Conservation (phyloP, 1,140 invertebrate species). For the Babylonia areolata region DNA sequence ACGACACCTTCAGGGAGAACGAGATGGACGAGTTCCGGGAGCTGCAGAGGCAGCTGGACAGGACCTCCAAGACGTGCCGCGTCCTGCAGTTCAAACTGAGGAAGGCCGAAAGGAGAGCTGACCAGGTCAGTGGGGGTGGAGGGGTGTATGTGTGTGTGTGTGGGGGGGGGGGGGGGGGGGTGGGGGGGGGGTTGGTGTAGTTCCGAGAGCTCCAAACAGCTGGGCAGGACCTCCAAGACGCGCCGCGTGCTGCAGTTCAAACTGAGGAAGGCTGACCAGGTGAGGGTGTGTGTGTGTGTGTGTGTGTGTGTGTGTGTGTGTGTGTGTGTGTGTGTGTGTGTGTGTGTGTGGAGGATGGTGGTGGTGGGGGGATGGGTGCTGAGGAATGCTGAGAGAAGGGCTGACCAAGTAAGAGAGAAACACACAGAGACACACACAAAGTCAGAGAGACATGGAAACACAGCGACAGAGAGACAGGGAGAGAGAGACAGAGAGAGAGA, state of each 20-base stretch:
- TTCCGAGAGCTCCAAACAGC: not conserved
- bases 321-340: too few relatives aligned
- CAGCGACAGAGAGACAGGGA: too few relatives aligned
- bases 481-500: too few relatives aligned
- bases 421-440: too few relatives aligned
- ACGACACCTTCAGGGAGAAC: conserved; percentile 96
- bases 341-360: too few relatives aligned
- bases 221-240: not conserved
- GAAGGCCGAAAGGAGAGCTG: conserved; percentile 93
- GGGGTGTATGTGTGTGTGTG: not conserved
- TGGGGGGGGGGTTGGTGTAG: too few relatives aligned
- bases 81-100: conserved; percentile 98
- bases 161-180: not conserved
- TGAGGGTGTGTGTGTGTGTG: too few relatives aligned
- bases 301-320: too few relatives aligned
- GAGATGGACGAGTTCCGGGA: conserved; percentile 98
- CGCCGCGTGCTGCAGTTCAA: not conserved
- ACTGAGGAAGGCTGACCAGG: not conserved
- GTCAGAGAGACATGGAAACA: too few relatives aligned
- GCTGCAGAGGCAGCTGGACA: conserved; percentile 74
- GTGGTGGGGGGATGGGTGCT: too few relatives aligned
- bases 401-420: too few relatives aligned
- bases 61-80: conserved; percentile 94
- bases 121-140: conserved; percentile 78
- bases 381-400: too few relatives aligned